A percentile compares a stretch with the other conserved stretches of the same genome.
Evolutionary conservation across 2,797 vertebrate genomes (phyloP).

Genomic region (Xiphophorus birchmanni): DNA sequence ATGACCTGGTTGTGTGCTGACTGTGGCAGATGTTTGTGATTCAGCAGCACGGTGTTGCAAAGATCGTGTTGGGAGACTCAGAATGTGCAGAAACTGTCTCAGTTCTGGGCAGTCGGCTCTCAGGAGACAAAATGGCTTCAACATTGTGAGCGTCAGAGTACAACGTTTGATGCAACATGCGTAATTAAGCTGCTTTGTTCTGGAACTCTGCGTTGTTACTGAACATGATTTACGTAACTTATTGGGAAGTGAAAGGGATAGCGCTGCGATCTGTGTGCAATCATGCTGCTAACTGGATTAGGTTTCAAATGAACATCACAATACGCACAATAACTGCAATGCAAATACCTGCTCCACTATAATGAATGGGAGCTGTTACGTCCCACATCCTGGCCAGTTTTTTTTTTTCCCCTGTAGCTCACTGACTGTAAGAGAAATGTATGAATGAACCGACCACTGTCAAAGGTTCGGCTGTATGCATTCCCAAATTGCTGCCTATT

Average conservation of each 20-base stretch:
- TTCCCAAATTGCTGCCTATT: slow-evolving; percentile 62
- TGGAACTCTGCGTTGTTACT: slow-evolving; percentile 4
- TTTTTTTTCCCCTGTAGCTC: background rate
- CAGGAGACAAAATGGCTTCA: slow-evolving; percentile 83
- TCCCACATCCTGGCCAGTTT: slow-evolving; percentile 20
- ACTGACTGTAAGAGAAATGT: slow-evolving; percentile 16
- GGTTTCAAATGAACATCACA: background rate
- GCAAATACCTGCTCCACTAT: background rate
- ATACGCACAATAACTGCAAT: background rate
- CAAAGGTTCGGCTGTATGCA: slow-evolving; percentile 38
- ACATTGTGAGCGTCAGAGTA: slow-evolving; percentile 77
- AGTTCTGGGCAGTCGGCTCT: slow-evolving; percentile 84
- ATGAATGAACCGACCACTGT: slow-evolving; percentile 38
- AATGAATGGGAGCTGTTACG: slow-evolving; percentile 21
- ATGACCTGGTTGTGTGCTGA: slow-evolving; percentile 65
- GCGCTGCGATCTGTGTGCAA: slow-evolving; percentile 10
- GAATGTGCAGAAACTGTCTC: slow-evolving; percentile 80
- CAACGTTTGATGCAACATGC: slow-evolving; percentile 24
- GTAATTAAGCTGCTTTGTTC: slow-evolving; percentile 31
- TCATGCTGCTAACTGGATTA: slow-evolving; percentile 6
- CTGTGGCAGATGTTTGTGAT: slow-evolving; percentile 89
- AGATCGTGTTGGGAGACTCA: slow-evolving; percentile 68
- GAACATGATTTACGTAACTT: slow-evolving; percentile 23
- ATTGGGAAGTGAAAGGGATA: slow-evolving; percentile 21
- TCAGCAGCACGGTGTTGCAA: slow-evolving; percentile 72